These are phyloP conservation scores for Eutrigla gurnardus DNA, from an alignment of 2,797 vertebrate genomes.

Conservation along the genomic window DNA sequence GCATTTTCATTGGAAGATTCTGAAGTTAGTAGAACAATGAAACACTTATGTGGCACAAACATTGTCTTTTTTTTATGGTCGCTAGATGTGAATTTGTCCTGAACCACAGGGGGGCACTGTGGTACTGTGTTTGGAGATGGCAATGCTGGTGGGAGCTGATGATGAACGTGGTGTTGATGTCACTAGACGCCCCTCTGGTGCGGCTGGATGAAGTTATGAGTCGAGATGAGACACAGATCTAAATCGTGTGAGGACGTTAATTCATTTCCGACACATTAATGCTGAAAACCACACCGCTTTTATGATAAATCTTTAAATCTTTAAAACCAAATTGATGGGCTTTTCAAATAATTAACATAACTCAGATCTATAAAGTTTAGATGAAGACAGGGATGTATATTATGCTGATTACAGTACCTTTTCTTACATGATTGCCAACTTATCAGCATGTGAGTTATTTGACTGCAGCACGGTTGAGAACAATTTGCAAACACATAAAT, in stretches of 20 bases:
- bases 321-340: not conserved
- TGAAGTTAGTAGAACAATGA: constrained; percentile 32
- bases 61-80: constrained; percentile 26
- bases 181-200: constrained; percentile 15
- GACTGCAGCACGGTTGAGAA: constrained; percentile 8
- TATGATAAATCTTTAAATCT: not conserved
- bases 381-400: not conserved
- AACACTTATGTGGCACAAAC: constrained; percentile 5
- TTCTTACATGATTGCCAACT: constrained; percentile 2
- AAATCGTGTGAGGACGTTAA: not conserved
- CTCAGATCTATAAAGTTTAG: not conserved
- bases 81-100: not conserved
- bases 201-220: constrained; percentile 8
- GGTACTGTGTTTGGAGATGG: constrained; percentile 26
- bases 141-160: not conserved
- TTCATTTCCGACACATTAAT: not conserved
- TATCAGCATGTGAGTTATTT: not conserved
- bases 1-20: constrained; percentile 13
- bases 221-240: constrained; percentile 10
- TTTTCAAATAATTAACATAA: not conserved
- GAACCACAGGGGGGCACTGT: constrained; percentile 81
- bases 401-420: not conserved
- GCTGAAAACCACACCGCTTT: not conserved
- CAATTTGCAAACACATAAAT: constrained; percentile 36
- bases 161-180: constrained; percentile 18